Evolutionary conservation across 2,113 vertebrate genomes (phyloP), one percentile per base, ranked within the genome.

Genomic region (Pygoscelis adeliae): DNA sequence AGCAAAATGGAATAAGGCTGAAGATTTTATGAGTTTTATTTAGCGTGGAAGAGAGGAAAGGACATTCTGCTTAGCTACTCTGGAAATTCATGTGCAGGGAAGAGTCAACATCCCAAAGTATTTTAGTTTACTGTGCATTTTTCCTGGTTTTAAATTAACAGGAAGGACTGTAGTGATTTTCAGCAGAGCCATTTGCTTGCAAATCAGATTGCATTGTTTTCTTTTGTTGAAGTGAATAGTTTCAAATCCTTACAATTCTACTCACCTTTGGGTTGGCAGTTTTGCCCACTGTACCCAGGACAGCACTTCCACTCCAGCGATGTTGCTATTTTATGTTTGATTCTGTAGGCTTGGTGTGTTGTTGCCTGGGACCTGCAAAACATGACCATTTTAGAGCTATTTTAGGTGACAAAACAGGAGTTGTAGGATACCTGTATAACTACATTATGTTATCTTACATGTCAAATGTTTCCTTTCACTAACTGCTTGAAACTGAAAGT

Each of bases 271-370:
- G 53, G n/a, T 32, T 98, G 96, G 67, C 98, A 99, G 20, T 96
- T 97, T 44, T 96, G 82, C 30, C 98, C 98, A 34, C 71, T 97
- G 77, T 98, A 98, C 11, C 98, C 98, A 32, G 98, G 98, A 70
- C 99, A 99, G 94, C 98, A 99, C 63, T 97, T 98, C 98, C 99
- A 99, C 58, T 98, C 98, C 95, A 99, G 74, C 0, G 98, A 98
- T 7, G 98, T 99, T 46, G 98, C 96, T 36, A 98, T 98, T 94
- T 98, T 98, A 78, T 99, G 98, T 80, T 98, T 98, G 81, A 98
- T 97, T 74, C 96, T 98, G 66, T 98, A 99, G 47, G 97, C 90
- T 73, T 98, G 97, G 18, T 91, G 97, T 13, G 95, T 91, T 73
- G 83, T 20, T 90, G 96, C 84, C 92, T 97, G 98, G 61, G 97